Conservation (phyloP, 2,113 vertebrate species). For the Arvicanthis niloticus region DNA sequence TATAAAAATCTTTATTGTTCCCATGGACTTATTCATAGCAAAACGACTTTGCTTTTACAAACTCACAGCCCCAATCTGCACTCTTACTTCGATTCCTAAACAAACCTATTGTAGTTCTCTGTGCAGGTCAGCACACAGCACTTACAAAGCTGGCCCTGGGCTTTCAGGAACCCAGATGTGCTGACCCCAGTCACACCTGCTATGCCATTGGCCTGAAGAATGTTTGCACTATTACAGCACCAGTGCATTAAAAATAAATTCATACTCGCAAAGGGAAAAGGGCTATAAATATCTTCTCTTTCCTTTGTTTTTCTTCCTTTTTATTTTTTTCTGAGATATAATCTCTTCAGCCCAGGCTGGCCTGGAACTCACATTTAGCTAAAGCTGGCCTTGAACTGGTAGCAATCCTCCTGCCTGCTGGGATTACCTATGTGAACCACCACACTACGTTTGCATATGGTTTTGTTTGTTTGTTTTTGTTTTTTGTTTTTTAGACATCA, state of each 20-base stretch:
- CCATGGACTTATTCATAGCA: neutral
- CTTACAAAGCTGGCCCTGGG: neutral
- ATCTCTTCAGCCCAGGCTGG: neutral
- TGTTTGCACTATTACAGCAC: neutral
- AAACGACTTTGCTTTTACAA: slow-evolving; percentile 12
- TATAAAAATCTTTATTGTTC: slow-evolving; percentile 25
- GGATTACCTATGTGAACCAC: neutral
- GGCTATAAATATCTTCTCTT: neutral
- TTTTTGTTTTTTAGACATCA: neutral
- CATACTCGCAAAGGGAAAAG: neutral
- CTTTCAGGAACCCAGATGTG: neutral
- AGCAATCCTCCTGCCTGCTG: neutral
- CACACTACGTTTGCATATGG: neutral
- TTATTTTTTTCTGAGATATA: neutral
- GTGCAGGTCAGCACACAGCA: neutral
- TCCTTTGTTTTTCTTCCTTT: neutral
- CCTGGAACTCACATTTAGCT: neutral
- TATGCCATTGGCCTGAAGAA: neutral
- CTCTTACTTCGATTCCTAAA: neutral
- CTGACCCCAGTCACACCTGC: neutral
- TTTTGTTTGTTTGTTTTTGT: neutral
- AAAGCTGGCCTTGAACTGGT: neutral
- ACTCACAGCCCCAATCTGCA: neutral
- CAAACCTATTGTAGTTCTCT: neutral
- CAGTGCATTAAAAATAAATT: neutral